Percentiles rank a stretch among this genome's conserved stretches.
Evolutionary conservation across 53 echinoderm and acorn worm genomes (phyloP).

Genomic region (Glandiceps talaboti): DNA sequence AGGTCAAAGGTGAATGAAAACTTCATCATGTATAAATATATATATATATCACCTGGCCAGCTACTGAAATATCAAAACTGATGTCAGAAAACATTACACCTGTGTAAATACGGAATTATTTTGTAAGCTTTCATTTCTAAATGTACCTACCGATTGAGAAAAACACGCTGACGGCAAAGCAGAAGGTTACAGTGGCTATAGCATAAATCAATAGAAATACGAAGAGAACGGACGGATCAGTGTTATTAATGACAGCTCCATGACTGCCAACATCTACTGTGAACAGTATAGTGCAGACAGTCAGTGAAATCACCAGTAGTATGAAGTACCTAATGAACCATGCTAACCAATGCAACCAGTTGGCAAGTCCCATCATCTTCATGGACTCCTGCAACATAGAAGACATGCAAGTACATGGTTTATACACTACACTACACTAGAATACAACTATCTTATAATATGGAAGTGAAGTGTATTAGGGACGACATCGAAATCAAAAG

Average conservation of each 20-base stretch:
- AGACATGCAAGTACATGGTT: no score
- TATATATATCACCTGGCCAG: no score
- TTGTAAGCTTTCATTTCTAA: no score
- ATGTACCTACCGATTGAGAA: slow-evolving; percentile 65
- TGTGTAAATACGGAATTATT: not conserved
- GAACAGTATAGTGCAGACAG: slow-evolving; percentile 76
- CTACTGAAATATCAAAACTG: not conserved
- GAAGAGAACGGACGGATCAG: slow-evolving; percentile 42
- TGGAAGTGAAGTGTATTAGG: no score
- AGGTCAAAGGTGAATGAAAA: no score
- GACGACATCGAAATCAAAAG: no score
- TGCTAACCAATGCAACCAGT: slow-evolving; percentile 96
- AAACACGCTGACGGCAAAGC: slow-evolving; percentile 76
- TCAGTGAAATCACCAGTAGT: slow-evolving; percentile 64
- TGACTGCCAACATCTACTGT: slow-evolving; percentile 46
- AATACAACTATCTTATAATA: no score
- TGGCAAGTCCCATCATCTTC: slow-evolving; percentile 96
- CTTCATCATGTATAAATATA: no score
- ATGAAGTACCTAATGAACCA: slow-evolving; percentile 79
- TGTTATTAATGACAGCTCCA: slow-evolving; percentile 69
- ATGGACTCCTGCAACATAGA: slow-evolving; percentile 94
- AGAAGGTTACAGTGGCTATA: slow-evolving; percentile 54
- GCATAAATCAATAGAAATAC: slow-evolving; percentile 77
- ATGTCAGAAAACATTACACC: not conserved
- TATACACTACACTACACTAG: no score